Evolutionary conservation across 2,797 vertebrate genomes (phyloP).

Genomic region (Scomberomorus guttatus): DNA sequence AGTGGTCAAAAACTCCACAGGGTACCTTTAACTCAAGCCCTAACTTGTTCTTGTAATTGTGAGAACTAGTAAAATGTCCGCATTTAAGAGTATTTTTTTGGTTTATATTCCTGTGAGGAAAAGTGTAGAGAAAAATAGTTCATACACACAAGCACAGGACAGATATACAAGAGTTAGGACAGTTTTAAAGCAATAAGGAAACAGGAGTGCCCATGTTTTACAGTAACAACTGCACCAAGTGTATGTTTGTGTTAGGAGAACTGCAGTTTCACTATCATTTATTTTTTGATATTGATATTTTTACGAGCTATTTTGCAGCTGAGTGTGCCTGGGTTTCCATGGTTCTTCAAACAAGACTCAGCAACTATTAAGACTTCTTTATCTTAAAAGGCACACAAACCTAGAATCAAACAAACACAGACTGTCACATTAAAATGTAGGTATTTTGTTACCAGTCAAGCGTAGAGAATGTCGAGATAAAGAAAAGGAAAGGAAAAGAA

Average conservation of each 20-base stretch:
- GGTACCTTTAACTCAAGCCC: background rate
- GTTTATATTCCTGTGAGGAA: background rate
- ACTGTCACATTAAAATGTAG: background rate
- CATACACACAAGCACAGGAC: background rate
- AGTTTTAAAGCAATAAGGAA: no score
- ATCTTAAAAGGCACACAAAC: background rate
- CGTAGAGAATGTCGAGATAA: conserved; percentile 37
- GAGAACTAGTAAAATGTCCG: background rate
- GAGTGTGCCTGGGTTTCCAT: background rate
- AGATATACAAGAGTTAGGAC: background rate
- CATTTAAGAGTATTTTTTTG: background rate
- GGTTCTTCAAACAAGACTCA: conserved; percentile 11
- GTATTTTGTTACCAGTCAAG: conserved; percentile 20
- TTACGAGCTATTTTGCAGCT: background rate
- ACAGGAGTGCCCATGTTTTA: no score
- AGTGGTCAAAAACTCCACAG: no score
- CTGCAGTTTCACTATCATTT: no score
- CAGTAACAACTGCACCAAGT: no score
- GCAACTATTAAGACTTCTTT: background rate
- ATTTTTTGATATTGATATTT: background rate
- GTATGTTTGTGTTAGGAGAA: no score
- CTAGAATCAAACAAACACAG: conserved; percentile 4
- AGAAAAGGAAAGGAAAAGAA: conserved; percentile 14
- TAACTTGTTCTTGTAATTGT: background rate
- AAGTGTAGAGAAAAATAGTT: background rate